Base-by-base conservation (phyloP, 2,797 vertebrate species). In the Eutrigla gurnardus region DNA sequence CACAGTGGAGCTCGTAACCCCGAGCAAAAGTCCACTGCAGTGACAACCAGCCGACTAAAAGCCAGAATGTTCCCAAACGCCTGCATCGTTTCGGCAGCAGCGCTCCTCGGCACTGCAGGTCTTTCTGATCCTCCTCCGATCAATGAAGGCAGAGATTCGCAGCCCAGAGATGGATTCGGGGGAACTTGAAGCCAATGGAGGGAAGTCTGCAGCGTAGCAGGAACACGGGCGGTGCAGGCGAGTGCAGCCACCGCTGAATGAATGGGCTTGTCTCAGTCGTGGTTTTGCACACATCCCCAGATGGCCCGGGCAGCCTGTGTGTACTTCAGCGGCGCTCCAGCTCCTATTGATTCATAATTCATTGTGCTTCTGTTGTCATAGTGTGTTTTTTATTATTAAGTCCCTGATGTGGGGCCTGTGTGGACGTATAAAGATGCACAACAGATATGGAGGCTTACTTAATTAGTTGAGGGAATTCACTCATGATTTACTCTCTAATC, bases 331-430 rank as follows among this genome's bases (percentile, higher is more conserved):
- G 72, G 58, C 6, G 78, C 66, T 53, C 66, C 6, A 64, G 73
- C 77, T 77, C 39, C 0, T 78, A 73, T 79, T 75, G 85, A 90
- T 91, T 85, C 83, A 88, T 89, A 88, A 91, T 89, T 88, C 80
- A 90, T 84, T 5, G 70, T 35, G 73, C 84, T 73, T 81, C 78
- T 83, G 75, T 84, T 85, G 75, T 85, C 65, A 10, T 47, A 32
- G 63, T 42, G 0, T 58, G 13, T 52, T 46, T 17, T 46, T 49
- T 25, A 45, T 52, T 42, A 17, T 53, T 4, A 32, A 60, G 36
- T 75, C 70, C 73, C 77, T 18, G 60, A 70, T 54, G 83, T 36
- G 52, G 25, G 25, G 57, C 5, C 53, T 32, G 1, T 36, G 50
- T 65, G 57, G 67, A 72, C 37, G 18, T 4, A 59, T 55, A 55